Percentiles rank a stretch among this genome's conserved stretches.
Conservation (phyloP, 2,888 invertebrate genomes). For the Meloe dianella region DNA sequence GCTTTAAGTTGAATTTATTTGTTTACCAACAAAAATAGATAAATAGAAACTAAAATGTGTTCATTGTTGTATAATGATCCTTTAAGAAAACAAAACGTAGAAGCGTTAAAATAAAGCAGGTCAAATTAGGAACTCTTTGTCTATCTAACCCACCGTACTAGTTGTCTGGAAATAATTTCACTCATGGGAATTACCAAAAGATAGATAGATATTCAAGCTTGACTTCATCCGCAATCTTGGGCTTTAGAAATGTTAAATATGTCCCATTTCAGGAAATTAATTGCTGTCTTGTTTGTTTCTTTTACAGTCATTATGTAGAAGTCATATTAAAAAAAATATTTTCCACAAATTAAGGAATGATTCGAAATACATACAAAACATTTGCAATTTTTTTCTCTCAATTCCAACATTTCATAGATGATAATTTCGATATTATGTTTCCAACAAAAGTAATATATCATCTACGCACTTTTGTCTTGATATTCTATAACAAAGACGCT, state of each 20-base stretch:
- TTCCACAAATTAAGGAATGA: too few relatives aligned
- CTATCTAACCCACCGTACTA: background rate
- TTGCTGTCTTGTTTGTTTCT: background rate
- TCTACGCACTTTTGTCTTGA: slow-evolving; percentile 23
- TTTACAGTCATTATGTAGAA: too few relatives aligned
- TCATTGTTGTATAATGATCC: background rate
- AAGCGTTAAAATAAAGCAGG: background rate
- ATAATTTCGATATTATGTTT: slow-evolving; percentile 13
- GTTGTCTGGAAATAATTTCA: slow-evolving; percentile 8
- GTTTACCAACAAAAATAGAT: background rate
- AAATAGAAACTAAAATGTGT: background rate
- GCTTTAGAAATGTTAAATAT: slow-evolving; percentile 1
- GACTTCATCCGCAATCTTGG: background rate
- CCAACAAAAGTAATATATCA: slow-evolving; percentile 30
- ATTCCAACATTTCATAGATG: slow-evolving; percentile 11
- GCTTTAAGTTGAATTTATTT: background rate
- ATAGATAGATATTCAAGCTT: slow-evolving; percentile 7
- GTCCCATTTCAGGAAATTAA: background rate
- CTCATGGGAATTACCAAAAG: slow-evolving; percentile 7
- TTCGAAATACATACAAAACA: too few relatives aligned
- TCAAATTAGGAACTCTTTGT: background rate
- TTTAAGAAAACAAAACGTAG: background rate
- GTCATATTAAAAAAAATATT: too few relatives aligned
- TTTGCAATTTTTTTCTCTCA: background rate
- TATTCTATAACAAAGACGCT: slow-evolving; percentile 23